A percentile compares a stretch with the other conserved stretches of the same genome.
Evolutionary conservation across 2,797 vertebrate species (phyloP).

Genomic region (Meriones psammophilus): DNA sequence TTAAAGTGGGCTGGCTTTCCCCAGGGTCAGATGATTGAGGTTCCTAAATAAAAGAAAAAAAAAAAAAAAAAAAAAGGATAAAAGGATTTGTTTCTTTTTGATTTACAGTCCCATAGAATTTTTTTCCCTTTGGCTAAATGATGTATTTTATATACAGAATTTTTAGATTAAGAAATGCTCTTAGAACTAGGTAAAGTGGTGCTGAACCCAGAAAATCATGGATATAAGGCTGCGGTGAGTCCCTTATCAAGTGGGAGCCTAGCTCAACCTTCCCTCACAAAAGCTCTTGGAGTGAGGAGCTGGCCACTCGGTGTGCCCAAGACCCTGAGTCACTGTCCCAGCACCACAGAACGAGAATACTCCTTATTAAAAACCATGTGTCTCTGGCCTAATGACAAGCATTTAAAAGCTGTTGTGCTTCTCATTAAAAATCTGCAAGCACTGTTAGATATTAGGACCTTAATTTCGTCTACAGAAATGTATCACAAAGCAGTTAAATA

Average conservation of each 20-base stretch:
- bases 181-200: not conserved
- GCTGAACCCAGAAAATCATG: not conserved
- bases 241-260: not conserved
- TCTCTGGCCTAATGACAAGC: not conserved
- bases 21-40: no score
- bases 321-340: not conserved
- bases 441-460: slow-evolving; percentile 27
- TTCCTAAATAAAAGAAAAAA: no score
- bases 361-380: not conserved
- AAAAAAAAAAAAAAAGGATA: not conserved
- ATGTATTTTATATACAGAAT: not conserved
- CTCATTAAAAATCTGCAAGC: not conserved
- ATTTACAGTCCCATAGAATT: slow-evolving; percentile 25
- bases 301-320: not conserved
- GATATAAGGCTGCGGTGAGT: not conserved
- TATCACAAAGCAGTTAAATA: slow-evolving; percentile 19
- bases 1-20: no score
- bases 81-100: not conserved
- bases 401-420: slow-evolving; percentile 34
- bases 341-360: not conserved
- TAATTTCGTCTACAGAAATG: slow-evolving; percentile 60
- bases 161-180: not conserved
- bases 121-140: not conserved
- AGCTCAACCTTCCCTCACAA: not conserved
- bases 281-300: not conserved